Conservation (phyloP, 2,888 invertebrate species). For the Exocentrus adspersus region DNA sequence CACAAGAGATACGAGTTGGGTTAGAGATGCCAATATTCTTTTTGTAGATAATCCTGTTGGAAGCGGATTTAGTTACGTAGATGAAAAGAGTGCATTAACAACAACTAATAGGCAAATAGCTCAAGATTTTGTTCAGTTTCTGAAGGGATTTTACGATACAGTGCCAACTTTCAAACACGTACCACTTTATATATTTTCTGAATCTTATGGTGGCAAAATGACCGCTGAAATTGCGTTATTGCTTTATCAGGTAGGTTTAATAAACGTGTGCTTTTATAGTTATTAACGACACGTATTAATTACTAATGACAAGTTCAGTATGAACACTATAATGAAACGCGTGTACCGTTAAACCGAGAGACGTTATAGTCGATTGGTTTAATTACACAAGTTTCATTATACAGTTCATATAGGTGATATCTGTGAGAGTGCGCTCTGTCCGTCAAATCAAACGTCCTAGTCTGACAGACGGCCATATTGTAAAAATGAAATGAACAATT, state of each 20-base stretch:
- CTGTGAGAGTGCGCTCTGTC: too few relatives aligned
- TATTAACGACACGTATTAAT: too few relatives aligned
- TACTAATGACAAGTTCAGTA: too few relatives aligned
- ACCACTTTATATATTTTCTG: constrained; percentile 86
- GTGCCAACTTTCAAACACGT: constrained; percentile 77
- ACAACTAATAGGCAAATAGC: constrained; percentile 75
- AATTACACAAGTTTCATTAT: too few relatives aligned
- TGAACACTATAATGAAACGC: too few relatives aligned
- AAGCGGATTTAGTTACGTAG: constrained; percentile 82
- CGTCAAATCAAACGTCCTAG: too few relatives aligned
- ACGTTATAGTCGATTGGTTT: too few relatives aligned
- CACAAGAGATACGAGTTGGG: constrained; percentile 68
- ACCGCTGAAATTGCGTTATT: constrained; percentile 81
- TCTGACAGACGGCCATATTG: too few relatives aligned
- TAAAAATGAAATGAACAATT: too few relatives aligned
- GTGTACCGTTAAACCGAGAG: too few relatives aligned
- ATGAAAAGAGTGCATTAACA: constrained; percentile 65
- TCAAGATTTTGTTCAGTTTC: constrained; percentile 77
- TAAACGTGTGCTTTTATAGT: neutral
- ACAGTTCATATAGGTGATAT: too few relatives aligned
- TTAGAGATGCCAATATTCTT: constrained; percentile 72
- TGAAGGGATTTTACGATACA: constrained; percentile 74
- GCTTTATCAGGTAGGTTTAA: constrained; percentile 66
- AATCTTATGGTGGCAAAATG: constrained; percentile 96
- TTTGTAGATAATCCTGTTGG: constrained; percentile 94